A percentile compares a stretch with the other conserved stretches of the same genome.
phyloP scores from a whole-genome alignment of 2,797 vertebrate genomes.

The Hafferia zeledoni region DNA sequence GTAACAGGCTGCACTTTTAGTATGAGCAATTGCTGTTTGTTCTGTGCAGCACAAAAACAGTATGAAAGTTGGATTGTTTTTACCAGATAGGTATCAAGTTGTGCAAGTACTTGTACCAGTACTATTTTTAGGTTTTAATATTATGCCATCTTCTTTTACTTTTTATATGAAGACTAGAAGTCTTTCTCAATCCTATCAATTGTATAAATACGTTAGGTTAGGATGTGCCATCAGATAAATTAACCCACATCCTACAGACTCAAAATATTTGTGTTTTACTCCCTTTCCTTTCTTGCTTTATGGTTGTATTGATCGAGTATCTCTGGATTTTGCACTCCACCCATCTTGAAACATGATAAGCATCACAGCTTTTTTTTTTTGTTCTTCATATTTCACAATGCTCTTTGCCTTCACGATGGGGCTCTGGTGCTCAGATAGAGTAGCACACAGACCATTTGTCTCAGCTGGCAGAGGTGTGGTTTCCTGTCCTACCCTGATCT shows the following conservation, averaged over 20 bases:
- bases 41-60: neutral
- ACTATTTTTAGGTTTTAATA: conserved; percentile 3
- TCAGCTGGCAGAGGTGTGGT: conserved; percentile 43
- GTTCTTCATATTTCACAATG: conserved; percentile 33
- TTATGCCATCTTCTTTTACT: neutral
- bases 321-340: conserved; percentile 45
- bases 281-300: conserved; percentile 26
- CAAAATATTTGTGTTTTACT: conserved; percentile 62
- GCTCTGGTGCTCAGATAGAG: neutral
- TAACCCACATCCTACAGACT: conserved; percentile 43
- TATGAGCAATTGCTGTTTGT: neutral
- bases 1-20: neutral
- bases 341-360: conserved; percentile 25
- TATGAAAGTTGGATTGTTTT: neutral
- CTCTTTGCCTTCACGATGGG: conserved; percentile 3
- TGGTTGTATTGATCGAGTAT: conserved; percentile 19
- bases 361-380: neutral
- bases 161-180: neutral
- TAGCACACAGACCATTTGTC: conserved; percentile 33
- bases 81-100: neutral
- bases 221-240: neutral
- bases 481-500: conserved; percentile 70
- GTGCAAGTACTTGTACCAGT: neutral
- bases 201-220: neutral
- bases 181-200: neutral